Conservation (phyloP, 1,140 invertebrate species). For the Hyphantria cunea region DNA sequence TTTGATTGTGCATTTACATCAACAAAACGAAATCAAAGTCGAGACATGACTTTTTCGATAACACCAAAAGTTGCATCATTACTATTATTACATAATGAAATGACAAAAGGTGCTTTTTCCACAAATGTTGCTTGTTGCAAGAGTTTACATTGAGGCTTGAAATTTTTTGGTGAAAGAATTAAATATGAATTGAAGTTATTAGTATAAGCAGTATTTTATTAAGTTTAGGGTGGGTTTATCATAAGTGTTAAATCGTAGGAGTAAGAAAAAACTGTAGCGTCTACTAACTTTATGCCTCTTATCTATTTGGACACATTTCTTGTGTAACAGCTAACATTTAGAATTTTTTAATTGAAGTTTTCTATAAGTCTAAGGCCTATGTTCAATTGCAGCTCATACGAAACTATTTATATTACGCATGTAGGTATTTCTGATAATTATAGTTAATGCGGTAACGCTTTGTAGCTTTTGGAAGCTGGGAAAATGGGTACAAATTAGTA, state of each 20-base stretch:
- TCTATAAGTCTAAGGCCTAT: no score
- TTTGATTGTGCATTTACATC: not conserved
- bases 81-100: no score
- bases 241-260: constrained; percentile 42
- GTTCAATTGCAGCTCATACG: no score
- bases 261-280: constrained; percentile 25
- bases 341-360: no score
- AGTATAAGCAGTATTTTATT: constrained; percentile 34
- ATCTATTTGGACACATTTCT: not conserved
- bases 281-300: constrained; percentile 22
- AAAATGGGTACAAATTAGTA: no score
- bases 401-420: no score
- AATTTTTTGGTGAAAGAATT: constrained; percentile 17
- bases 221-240: constrained; percentile 33
- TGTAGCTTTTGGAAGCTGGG: no score
- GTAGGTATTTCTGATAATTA: no score
- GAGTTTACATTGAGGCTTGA: constrained; percentile 35
- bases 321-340: not conserved
- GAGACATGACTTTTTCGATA: constrained; percentile 11
- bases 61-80: constrained; percentile 2
- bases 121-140: constrained; percentile 35
- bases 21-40: not conserved
- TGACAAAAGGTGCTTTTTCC: constrained; percentile 37
- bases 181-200: constrained; percentile 27
- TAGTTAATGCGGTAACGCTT: no score